Conservation (phyloP, 2,113 vertebrate genomes). For the Apodemus speciosus region DNA sequence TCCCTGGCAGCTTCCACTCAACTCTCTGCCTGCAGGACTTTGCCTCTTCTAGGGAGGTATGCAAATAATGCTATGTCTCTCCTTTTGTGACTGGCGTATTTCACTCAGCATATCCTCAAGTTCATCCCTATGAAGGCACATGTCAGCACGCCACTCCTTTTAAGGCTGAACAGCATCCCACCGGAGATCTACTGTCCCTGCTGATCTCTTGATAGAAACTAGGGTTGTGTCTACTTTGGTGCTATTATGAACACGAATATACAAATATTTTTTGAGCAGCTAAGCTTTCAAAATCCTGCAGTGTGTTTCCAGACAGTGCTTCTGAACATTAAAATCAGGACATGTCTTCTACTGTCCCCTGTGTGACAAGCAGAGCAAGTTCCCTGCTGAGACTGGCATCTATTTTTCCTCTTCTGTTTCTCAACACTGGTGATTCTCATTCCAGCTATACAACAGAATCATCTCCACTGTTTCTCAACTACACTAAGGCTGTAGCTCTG, state of each 20-base stretch:
- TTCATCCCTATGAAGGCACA: not conserved
- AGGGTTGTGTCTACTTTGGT: not conserved
- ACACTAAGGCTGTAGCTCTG: no score
- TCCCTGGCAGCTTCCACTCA: not conserved
- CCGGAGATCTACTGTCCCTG: not conserved
- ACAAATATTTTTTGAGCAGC: not conserved
- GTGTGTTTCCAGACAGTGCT: not conserved
- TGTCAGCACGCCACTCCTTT: not conserved
- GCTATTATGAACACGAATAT: not conserved
- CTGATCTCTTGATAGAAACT: not conserved
- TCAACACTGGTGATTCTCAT: not conserved
- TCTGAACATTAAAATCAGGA: not conserved
- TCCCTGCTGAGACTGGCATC: not conserved
- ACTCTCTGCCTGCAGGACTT: not conserved
- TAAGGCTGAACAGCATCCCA: not conserved
- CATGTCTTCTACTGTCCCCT: not conserved
- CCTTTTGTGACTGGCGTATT: not conserved
- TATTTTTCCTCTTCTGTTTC: not conserved
- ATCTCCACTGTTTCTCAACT: not conserved
- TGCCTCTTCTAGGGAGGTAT: not conserved
- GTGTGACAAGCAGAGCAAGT: not conserved
- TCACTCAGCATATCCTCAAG: not conserved
- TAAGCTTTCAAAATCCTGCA: constrained; percentile 36
- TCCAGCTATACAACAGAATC: not conserved
- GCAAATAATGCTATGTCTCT: not conserved